Evolutionary conservation across 2,888 invertebrate species (phyloP).

Genomic region (Drosophila diplacantha): DNA sequence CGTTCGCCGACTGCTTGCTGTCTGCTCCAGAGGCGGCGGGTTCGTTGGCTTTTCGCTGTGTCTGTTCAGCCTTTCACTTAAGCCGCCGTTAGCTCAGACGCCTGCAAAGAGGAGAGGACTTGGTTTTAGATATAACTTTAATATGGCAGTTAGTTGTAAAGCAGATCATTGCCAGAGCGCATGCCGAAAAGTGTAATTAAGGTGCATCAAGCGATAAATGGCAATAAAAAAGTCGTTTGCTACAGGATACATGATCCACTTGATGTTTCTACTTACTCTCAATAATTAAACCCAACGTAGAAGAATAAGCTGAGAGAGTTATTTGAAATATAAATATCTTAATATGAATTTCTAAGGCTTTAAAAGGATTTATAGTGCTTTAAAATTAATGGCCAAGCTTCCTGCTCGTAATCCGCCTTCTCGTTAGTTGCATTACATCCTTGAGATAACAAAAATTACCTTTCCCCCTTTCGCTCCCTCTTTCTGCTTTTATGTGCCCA

Average conservation of each 20-base stretch:
- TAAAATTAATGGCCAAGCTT: background rate
- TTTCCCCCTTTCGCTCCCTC: background rate
- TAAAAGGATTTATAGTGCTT: background rate
- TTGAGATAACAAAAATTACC: slow-evolving; percentile 44
- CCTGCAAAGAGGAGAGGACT: slow-evolving; percentile 43
- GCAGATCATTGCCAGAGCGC: slow-evolving; percentile 16
- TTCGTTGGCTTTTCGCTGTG: slow-evolving; percentile 35
- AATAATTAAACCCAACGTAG: background rate
- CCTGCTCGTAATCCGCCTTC: slow-evolving; percentile 9
- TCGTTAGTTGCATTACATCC: slow-evolving; percentile 31
- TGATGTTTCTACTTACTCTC: background rate
- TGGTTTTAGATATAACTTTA: slow-evolving; percentile 24
- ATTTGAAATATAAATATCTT: background rate
- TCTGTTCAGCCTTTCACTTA: slow-evolving; percentile 38
- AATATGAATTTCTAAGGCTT: background rate
- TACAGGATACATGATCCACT: too few species aligned
- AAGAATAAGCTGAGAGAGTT: background rate
- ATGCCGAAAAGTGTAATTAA: slow-evolving; percentile 17
- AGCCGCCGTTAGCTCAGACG: slow-evolving; percentile 15
- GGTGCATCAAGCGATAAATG: background rate
- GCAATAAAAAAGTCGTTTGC: background rate
- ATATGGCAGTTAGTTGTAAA: slow-evolving; percentile 1
- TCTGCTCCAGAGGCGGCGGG: slow-evolving; percentile 19
- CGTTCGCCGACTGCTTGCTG: slow-evolving; percentile 34
- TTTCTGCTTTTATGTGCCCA: slow-evolving; percentile 36